Evolutionary conservation across 2,888 invertebrate species (phyloP).

Genomic region (Panzeria rudis): DNA sequence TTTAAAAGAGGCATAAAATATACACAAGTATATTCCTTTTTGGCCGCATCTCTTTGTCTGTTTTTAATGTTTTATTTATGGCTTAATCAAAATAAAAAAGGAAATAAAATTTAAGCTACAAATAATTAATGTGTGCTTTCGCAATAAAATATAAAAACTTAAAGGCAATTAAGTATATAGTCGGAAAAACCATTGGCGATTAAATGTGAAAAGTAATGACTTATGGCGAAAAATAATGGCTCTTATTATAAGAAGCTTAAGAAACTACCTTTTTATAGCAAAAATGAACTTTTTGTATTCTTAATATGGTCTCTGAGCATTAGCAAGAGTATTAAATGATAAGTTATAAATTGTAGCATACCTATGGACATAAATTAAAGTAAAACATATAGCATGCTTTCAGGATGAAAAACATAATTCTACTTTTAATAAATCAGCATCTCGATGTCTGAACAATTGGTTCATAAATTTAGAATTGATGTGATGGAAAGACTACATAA

Average conservation of each 20-base stretch:
- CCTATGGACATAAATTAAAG: not conserved
- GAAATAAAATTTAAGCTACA: constrained; percentile 26
- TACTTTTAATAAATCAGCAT: not conserved
- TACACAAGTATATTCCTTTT: not conserved
- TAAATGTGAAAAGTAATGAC: constrained; percentile 19
- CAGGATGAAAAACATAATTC: not conserved
- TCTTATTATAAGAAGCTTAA: not conserved
- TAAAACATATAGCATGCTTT: not conserved
- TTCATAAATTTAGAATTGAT: too few relatives aligned
- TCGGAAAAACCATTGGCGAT: not conserved
- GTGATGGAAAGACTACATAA: too few relatives aligned
- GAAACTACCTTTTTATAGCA: not conserved
- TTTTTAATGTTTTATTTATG: constrained; percentile 48
- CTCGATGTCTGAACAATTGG: not conserved
- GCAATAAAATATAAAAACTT: constrained; percentile 12
- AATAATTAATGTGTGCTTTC: constrained; percentile 31
- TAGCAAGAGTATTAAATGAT: not conserved
- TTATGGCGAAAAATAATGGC: not conserved
- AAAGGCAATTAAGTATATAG: constrained; percentile 41
- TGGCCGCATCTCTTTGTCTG: not conserved
- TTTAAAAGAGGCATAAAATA: not conserved
- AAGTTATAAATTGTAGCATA: constrained; percentile 18
- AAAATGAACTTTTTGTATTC: not conserved
- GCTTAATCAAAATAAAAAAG: constrained; percentile 34
- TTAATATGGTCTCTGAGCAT: not conserved